phyloP scores from a whole-genome alignment of 1,140 invertebrate species.

The Chironomus tepperi region DNA sequence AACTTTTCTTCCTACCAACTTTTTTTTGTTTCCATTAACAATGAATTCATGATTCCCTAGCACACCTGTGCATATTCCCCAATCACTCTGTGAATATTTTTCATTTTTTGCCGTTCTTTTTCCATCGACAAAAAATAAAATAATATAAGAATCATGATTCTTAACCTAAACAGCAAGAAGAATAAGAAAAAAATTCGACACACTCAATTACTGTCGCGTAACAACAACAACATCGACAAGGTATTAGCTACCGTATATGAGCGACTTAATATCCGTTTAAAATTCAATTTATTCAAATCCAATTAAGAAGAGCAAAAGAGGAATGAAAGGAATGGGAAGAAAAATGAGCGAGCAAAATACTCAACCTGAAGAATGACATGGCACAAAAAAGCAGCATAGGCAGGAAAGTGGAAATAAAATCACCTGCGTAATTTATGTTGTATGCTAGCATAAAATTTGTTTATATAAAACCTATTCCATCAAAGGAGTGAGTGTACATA shows the following conservation, averaged over 20 bases:
- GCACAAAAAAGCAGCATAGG: background rate
- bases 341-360: background rate
- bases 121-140: no score
- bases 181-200: background rate
- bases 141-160: no score
- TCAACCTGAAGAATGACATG: background rate
- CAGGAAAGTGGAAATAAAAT: conserved; percentile 8
- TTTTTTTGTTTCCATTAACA: conserved; percentile 10
- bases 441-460: background rate
- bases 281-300: conserved; percentile 24
- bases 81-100: conserved; percentile 25
- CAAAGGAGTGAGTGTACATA: background rate
- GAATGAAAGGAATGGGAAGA: background rate
- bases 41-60: conserved; percentile 27
- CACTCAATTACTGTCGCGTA: conserved; percentile 14
- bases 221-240: background rate
- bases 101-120: background rate
- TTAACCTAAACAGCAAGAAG: background rate
- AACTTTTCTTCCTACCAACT: background rate
- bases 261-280: conserved; percentile 19
- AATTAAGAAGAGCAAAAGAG: background rate
- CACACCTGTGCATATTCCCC: conserved; percentile 38
- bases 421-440: background rate
- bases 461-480: background rate
- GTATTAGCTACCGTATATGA: conserved; percentile 11